These are phyloP conservation scores for Sebastes taczanowskii DNA, from an alignment of 2,797 vertebrate species.

Conservation along the genomic window DNA sequence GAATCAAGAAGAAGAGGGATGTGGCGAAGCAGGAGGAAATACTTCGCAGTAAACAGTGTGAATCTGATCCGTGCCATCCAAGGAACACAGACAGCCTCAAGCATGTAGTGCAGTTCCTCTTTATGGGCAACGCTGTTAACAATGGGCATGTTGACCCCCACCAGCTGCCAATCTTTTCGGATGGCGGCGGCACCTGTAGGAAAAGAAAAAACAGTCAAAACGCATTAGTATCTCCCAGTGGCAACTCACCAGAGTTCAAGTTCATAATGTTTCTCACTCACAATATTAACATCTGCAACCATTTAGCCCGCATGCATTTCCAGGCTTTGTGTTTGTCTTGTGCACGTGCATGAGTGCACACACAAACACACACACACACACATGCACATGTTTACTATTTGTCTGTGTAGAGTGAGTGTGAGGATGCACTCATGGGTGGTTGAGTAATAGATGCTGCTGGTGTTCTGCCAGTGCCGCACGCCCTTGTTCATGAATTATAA, in stretches of 20 bases:
- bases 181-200: slow-evolving; percentile 49
- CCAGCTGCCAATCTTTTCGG: slow-evolving; percentile 40
- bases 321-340: slow-evolving; percentile 14
- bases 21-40: not conserved
- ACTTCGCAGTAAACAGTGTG: not conserved
- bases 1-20: not conserved
- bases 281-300: slow-evolving; percentile 63
- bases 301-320: slow-evolving; percentile 45
- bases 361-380: not conserved
- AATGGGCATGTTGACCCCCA: slow-evolving; percentile 20
- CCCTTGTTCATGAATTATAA: slow-evolving; percentile 84
- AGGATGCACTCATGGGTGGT: slow-evolving; percentile 64
- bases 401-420: slow-evolving; percentile 43
- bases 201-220: slow-evolving; percentile 31
- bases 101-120: slow-evolving; percentile 13
- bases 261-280: slow-evolving; percentile 49
- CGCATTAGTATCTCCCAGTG: slow-evolving; percentile 41
- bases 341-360: not conserved
- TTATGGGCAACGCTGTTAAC: slow-evolving; percentile 23
- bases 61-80: not conserved
- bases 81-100: slow-evolving; percentile 20
- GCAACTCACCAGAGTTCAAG: slow-evolving; percentile 52
- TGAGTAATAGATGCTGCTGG: slow-evolving; percentile 82
- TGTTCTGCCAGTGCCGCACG: slow-evolving; percentile 74
- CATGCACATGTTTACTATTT: slow-evolving; percentile 32